Evolutionary conservation across 2,113 vertebrate genomes (phyloP), one percentile per base, ranked within the genome.

Genomic region (Gambusia holbrooki): DNA sequence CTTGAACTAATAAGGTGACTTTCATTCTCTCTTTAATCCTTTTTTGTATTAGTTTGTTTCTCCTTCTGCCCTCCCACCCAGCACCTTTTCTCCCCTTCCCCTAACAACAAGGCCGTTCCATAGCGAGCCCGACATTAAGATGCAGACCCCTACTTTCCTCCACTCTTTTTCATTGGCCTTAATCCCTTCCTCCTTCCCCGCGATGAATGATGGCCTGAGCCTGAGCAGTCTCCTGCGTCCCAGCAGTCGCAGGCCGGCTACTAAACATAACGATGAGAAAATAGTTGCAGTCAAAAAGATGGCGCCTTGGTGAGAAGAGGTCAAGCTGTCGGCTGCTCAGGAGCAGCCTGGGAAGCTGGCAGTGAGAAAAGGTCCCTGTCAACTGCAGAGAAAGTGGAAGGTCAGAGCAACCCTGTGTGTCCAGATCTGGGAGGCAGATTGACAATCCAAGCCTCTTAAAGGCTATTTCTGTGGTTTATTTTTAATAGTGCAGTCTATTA

Each of bases 131-230:
- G 65, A 66, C 84, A 92, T 93, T 93, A 91, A 72, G 82, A 93
- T 92, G 87, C 92, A 91, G 83, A 83, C 72, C 88, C 82, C 62
- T 79, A 14, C 78, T 86, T 90, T 84, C 84, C 28, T 71, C 75
- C 45, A 68, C 86, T 87, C 79, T 85, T 75, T 85, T 82, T 89
- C 82, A 77, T 33, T 77, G 84, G 83, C 89, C 84, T 88, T 87
- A 91, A 88, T 92, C 92, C 87, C 84, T 80, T 62, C 81, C 82
- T 84, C 73, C 79, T 88, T 86, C 80, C 22, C 67, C 58, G 48
- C 74, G 66, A 84, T 92, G 91, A 93, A 89, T 87, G 91, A 92
- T 90, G 79, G 90, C 86, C 81, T 84, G 71, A 85, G 73, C 76
- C 35, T 11, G 35, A 77, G 80, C n/a, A 58, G 61, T 62, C 77